Base-by-base conservation (phyloP, 2,797 vertebrate genomes). In the Enteromius radiatus region DNA sequence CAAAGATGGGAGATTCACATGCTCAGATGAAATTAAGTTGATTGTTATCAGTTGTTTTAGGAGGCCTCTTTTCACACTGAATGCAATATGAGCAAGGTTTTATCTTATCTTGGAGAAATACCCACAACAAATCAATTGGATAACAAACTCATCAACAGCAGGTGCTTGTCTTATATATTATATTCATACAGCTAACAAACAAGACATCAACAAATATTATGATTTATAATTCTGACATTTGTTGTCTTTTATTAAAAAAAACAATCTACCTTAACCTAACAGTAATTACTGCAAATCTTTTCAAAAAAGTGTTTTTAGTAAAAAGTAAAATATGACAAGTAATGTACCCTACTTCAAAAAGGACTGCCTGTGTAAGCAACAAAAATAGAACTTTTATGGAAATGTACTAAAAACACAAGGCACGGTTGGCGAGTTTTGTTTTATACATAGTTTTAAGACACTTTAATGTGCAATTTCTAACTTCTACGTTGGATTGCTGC, bases 1-100 rank as follows among this genome's bases (percentile, higher is more conserved):
- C 81, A 87, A 12, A 86, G 90, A 92, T 90, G 87, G 83, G 85
- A 88, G 80, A 86, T 89, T 86, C 82, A 86, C 31, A 69, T 82
- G 87, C 89, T 92, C 90, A 84, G 19, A 89, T 92, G 87, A 91
- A 91, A 91, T 90, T 84, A 90, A 83, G 89, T 89, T 87, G 88
- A 86, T 88, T 91, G 89, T 91, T 88, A 89, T 88, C 88, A 88
- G 38, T n/a, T 28, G 47, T 38, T 80, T 83, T 38, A 12, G 38
- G 56, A 15, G 52, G 67, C 0, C 19, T 81, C 61, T 47, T 65
- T 67, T 69, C 71, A 68, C 38, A 38, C 43, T 63, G 33, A 21
- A 78, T 43, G 23, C 5, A 36, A 33, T 61, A 21, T 43, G 38
- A 69, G 19, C 6, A 59, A 77, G 59, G 3, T n/a, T 17, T 56